Base-by-base conservation (phyloP, 2,113 vertebrate genomes). In the Acinonyx jubatus region DNA sequence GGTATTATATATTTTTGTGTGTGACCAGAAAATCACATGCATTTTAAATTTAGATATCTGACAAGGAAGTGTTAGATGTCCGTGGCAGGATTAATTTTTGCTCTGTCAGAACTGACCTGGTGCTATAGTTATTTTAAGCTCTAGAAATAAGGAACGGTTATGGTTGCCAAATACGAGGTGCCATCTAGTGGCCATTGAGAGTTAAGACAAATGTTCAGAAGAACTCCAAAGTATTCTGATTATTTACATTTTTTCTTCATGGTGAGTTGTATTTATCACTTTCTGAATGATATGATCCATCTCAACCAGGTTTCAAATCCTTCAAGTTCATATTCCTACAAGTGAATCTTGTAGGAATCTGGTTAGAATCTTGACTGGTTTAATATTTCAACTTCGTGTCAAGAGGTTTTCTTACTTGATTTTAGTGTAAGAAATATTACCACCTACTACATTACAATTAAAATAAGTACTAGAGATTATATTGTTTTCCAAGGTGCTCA, bases 151-250 rank as follows among this genome's bases (percentile, higher is more conserved):
- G 0, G 23, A 25, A n/a, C 1, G 25, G 15, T 66, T 36, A 65
- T 55, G 23, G 98, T 98, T 98, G 95, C 96, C 99, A 96, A 98
- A 84, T 69, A 88, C 93, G 85, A 98, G 97, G 96, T 97, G 98
- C 99, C 99, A 99, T 98, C 99, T 98, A 98, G 99, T 38, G 99
- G 99, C 13, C 7, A 63, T 0, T 0, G n/a, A 19, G 19, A 29
- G 71, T 93, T 95, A 98, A 65, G 6, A 27, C 5, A 97, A 31
- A 3, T 81, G 0, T 4, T 23, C 2, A 1, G 14, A 55, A 61
- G 33, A 15, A 0, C 33, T 27, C 0, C 33, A 69, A 76, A 61
- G 4, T 36, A 38, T 45, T 86, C 18, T 87, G n/a, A 83, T 36
- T 57, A 69, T 68, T 4, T 21, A 6, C 12, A 3, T 12, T 31